A percentile compares a stretch with the other conserved stretches of the same genome.
Evolutionary conservation across 2,113 vertebrate species (phyloP).

Genomic region (Heteronetta atricapilla): DNA sequence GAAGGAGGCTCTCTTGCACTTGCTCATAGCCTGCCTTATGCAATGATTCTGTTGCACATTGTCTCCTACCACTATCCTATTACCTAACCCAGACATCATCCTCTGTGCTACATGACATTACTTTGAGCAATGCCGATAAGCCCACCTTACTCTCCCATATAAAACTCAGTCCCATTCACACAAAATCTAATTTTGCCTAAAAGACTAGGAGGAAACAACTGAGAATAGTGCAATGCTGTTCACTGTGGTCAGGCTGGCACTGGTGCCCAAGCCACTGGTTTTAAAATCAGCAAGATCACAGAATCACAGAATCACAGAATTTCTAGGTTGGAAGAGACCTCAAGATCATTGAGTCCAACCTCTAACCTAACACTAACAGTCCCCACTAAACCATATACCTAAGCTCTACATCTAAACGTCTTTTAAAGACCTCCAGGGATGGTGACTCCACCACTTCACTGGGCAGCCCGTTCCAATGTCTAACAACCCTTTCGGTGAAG

Average conservation of each 20-base stretch:
- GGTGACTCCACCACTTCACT: too few relatives aligned
- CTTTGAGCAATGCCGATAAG: not conserved
- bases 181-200: not conserved
- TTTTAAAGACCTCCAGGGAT: too few relatives aligned
- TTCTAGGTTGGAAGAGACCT: too few relatives aligned
- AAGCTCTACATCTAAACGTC: too few relatives aligned
- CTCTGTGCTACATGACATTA: not conserved
- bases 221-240: not conserved
- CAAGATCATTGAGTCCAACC: too few relatives aligned
- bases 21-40: not conserved
- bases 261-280: not conserved
- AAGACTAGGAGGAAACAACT: not conserved
- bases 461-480: too few relatives aligned
- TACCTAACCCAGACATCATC: not conserved
- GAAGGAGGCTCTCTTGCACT: not conserved
- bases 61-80: not conserved
- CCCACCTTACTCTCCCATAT: not conserved
- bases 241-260: not conserved
- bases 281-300: not conserved
- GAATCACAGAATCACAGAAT: too few relatives aligned
- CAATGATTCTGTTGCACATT: not conserved
- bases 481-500: too few relatives aligned
- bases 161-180: not conserved
- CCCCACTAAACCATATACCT: too few relatives aligned
- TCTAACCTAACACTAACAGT: too few relatives aligned